Percentiles rank a stretch among this genome's conserved stretches.
These are phyloP conservation scores for Argya squamiceps DNA, from an alignment of 2,797 vertebrate species.

Conservation along the genomic window DNA sequence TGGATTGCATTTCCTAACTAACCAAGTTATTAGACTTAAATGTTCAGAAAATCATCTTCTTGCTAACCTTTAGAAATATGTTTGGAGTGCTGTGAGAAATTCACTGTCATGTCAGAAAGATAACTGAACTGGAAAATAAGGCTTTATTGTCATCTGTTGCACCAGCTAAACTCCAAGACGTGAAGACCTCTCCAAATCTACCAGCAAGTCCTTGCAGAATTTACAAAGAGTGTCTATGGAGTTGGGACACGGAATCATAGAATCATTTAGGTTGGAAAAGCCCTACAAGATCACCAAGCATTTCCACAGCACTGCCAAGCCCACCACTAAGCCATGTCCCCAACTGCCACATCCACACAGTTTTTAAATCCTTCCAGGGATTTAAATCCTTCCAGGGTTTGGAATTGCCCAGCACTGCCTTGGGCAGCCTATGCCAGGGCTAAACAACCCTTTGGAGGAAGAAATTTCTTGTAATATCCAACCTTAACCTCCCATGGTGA, in stretches of 20 bases:
- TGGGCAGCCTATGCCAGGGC: background rate
- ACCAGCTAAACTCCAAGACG: background rate
- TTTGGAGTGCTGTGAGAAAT: background rate
- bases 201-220: background rate
- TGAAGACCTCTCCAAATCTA: background rate
- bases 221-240: accelerated
- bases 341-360: background rate
- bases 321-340: background rate
- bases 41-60: background rate
- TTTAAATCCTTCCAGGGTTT: too few species aligned
- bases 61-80: background rate
- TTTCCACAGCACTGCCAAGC: background rate
- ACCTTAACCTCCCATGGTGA: background rate
- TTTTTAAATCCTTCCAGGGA: background rate
- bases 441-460: background rate
- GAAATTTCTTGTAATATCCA: background rate
- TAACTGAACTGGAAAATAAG: background rate
- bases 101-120: background rate
- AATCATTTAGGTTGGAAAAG: background rate
- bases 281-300: background rate
- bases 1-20: background rate
- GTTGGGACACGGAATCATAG: background rate
- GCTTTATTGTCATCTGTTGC: background rate
- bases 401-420: background rate
- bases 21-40: background rate